These are phyloP conservation scores for Hymenochirus boettgeri DNA, from an alignment of 2,113 vertebrate species.

Conservation along the genomic window DNA sequence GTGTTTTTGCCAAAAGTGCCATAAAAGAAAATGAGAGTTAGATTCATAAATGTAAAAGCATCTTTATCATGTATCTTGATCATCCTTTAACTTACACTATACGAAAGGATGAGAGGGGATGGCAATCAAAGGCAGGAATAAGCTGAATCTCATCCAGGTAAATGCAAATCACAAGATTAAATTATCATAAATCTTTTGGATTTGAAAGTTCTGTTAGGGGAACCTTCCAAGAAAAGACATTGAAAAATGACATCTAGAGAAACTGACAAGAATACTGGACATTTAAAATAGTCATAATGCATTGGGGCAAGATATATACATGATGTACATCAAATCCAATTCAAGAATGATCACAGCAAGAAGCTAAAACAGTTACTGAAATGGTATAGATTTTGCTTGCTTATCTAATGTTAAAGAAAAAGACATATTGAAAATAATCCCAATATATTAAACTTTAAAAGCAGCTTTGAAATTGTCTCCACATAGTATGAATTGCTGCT, in stretches of 20 bases:
- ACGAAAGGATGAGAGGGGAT: background rate
- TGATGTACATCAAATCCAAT: conserved; percentile 12
- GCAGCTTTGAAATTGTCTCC: background rate
- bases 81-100: background rate
- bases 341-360: background rate
- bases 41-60: conserved; percentile 3
- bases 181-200: background rate
- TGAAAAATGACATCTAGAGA: conserved; percentile 7
- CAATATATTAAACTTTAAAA: too few species aligned
- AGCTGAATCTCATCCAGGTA: background rate
- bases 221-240: background rate
- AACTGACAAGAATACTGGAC: conserved; percentile 11
- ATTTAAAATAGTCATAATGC: background rate
- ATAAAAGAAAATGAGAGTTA: background rate
- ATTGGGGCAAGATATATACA: conserved; percentile 1
- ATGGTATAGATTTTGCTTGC: background rate
- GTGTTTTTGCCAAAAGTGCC: background rate
- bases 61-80: background rate
- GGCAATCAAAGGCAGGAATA: background rate
- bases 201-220: background rate
- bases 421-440: background rate
- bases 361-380: background rate
- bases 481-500: background rate
- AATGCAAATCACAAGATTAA: conserved; percentile 3
- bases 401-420: background rate